These are phyloP conservation scores for Erannis defoliaria DNA, from an alignment of 2,888 invertebrate species.

Conservation along the genomic window DNA sequence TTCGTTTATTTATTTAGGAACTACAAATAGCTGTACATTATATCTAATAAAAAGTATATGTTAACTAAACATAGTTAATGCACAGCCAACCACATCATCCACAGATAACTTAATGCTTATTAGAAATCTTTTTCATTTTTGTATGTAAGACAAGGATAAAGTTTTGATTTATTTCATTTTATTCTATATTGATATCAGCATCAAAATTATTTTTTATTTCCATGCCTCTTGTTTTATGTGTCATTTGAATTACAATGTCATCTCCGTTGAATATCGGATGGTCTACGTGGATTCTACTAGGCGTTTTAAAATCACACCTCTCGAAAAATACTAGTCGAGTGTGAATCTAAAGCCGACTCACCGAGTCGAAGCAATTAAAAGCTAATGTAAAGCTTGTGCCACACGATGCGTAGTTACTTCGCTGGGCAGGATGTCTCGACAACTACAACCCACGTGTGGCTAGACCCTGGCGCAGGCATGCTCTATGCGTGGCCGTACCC, in stretches of 20 bases:
- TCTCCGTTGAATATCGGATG: neutral
- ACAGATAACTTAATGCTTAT: too few species aligned
- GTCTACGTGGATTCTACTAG: slow-evolving; percentile 8
- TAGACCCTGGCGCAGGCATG: too few species aligned
- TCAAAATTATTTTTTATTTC: neutral
- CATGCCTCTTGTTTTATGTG: neutral
- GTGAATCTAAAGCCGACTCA: slow-evolving; percentile 73
- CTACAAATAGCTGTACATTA: too few species aligned
- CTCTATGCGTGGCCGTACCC: too few species aligned
- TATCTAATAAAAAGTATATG: neutral
- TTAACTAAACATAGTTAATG: too few species aligned
- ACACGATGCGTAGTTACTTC: neutral
- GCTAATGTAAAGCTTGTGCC: neutral
- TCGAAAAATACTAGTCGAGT: slow-evolving; percentile 75
- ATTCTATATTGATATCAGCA: neutral
- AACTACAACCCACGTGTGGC: too few species aligned
- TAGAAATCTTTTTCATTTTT: too few species aligned
- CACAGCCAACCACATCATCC: too few species aligned
- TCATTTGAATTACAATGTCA: neutral
- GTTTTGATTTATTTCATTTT: too few species aligned
- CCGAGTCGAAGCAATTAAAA: slow-evolving; percentile 50
- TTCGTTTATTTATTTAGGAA: too few species aligned
- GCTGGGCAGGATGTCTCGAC: too few species aligned
- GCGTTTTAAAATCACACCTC: slow-evolving; percentile 47
- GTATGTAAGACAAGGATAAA: too few species aligned